These are phyloP conservation scores for Emys orbicularis DNA, from an alignment of 2,797 vertebrate species.

Conservation along the genomic window DNA sequence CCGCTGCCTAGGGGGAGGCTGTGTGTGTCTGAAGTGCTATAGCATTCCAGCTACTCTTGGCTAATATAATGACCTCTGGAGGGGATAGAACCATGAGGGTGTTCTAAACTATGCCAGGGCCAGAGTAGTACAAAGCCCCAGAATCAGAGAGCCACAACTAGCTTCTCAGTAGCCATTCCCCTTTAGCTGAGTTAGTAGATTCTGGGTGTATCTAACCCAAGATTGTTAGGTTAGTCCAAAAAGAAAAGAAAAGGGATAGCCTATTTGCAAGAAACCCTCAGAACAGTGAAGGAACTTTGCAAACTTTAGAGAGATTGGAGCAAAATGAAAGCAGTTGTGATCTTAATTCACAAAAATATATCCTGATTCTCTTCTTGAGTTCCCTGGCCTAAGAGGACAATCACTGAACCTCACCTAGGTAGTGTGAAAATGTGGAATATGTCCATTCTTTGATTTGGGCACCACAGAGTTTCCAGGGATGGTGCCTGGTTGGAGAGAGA, in stretches of 20 bases:
- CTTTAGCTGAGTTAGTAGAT: background rate
- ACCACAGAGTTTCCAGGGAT: rapidly evolving
- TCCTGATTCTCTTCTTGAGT: background rate
- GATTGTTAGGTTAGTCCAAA: background rate
- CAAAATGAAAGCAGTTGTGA: background rate
- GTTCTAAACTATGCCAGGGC: background rate
- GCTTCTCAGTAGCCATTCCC: background rate
- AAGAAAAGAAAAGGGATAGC: background rate
- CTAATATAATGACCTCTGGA: background rate
- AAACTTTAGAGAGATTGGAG: background rate
- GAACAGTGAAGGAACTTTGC: background rate
- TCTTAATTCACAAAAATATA: background rate
- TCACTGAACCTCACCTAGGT: background rate
- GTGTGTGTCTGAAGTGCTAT: background rate
- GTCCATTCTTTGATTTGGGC: rapidly evolving
- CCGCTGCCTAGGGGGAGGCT: background rate
- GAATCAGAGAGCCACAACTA: background rate
- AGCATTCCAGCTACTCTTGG: background rate
- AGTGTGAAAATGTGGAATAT: rapidly evolving
- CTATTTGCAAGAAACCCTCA: background rate
- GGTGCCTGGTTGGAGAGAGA: background rate
- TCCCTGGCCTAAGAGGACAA: background rate
- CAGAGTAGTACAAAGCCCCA: background rate
- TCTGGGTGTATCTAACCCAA: background rate
- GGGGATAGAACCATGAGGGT: background rate